Conservation (phyloP, 2,888 invertebrate genomes). For the Metallyticus violacea region DNA sequence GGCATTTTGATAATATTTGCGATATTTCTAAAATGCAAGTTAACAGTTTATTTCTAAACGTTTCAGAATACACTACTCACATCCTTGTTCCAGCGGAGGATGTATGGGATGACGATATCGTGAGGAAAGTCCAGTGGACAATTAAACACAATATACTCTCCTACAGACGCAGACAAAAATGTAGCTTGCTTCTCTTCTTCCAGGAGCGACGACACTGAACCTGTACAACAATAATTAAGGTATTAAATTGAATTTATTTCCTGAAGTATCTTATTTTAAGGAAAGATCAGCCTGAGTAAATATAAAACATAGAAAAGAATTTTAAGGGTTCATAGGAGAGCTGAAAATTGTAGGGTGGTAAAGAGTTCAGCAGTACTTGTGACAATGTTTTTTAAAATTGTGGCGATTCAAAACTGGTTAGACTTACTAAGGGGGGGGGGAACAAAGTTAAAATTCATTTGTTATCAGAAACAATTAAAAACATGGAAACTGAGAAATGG, state of each 20-base stretch:
- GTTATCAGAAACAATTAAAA: too few relatives aligned
- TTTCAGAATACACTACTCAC: conserved; percentile 54
- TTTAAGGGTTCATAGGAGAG: too few relatives aligned
- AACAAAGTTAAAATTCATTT: too few relatives aligned
- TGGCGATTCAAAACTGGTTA: too few relatives aligned
- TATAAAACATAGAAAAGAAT: too few relatives aligned
- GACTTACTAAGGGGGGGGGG: too few relatives aligned
- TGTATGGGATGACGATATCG: conserved; percentile 79
- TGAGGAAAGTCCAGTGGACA: conserved; percentile 87
- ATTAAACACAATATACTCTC: conserved; percentile 75
- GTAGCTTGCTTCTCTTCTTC: conserved; percentile 40
- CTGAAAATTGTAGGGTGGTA: too few relatives aligned
- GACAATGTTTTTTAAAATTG: too few relatives aligned
- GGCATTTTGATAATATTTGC: background rate
- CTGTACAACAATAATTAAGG: background rate
- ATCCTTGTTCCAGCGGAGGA: conserved; percentile 87
- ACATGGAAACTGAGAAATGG: too few relatives aligned
- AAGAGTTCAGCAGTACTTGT: too few relatives aligned
- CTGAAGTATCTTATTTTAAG: too few relatives aligned
- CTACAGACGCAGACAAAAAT: conserved; percentile 65
- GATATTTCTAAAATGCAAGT: background rate
- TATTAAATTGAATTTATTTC: background rate
- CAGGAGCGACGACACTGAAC: background rate
- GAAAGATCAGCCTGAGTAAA: too few relatives aligned
- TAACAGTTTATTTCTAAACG: background rate